phyloP scores from a whole-genome alignment of 2,113 vertebrate genomes.

The Micronycteris hirsuta region DNA sequence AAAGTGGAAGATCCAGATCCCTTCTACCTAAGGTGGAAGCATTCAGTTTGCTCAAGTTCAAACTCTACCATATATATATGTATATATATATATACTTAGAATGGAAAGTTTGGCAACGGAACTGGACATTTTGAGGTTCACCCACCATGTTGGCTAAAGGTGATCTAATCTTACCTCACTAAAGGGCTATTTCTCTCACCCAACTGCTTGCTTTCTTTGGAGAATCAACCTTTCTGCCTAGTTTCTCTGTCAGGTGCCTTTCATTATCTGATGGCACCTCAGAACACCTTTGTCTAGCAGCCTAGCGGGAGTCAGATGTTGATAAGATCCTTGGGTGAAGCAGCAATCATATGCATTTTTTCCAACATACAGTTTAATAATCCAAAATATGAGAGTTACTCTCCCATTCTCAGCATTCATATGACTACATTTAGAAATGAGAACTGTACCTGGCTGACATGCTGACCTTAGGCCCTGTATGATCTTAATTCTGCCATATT shows the following conservation, averaged over 20 bases:
- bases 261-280: not conserved
- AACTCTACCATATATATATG: conserved; percentile 53
- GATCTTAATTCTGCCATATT: not conserved
- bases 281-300: not conserved
- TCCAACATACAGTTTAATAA: not conserved
- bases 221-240: not conserved
- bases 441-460: not conserved
- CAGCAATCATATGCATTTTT: not conserved
- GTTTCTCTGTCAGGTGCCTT: not conserved
- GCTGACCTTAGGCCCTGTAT: not conserved
- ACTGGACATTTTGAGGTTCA: not conserved
- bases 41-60: conserved; percentile 15
- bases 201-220: not conserved
- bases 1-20: conserved; percentile 20
- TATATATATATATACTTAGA: conserved; percentile 41
- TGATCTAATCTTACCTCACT: not conserved
- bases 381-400: not conserved
- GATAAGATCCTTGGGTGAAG: not conserved
- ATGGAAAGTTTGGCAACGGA: conserved; percentile 14
- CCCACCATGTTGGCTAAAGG: not conserved
- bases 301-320: not conserved
- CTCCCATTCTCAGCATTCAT: not conserved
- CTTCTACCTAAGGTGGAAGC: not conserved
- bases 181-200: not conserved
- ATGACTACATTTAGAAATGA: not conserved